Percentiles rank a stretch among this genome's conserved stretches.
Conservation (phyloP, 1,140 invertebrate genomes). For the Drosophila truncata region DNA sequence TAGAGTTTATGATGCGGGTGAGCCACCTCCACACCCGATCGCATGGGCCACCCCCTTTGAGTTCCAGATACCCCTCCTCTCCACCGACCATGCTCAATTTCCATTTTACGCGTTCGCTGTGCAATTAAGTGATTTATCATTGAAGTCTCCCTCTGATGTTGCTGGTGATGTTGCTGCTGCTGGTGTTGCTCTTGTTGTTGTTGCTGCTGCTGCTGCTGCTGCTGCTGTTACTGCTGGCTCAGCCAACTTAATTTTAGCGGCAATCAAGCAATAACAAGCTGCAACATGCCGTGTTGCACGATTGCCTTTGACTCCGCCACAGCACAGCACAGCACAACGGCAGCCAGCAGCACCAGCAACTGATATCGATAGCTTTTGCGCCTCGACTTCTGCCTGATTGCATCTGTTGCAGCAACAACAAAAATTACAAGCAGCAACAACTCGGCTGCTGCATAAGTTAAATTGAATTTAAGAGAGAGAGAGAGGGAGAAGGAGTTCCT, state of each 20-base stretch:
- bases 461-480: conserved; percentile 73
- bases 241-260: conserved; percentile 83
- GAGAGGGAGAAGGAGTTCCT: conserved; percentile 40
- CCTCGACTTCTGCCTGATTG: conserved; percentile 74
- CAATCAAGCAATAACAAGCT: conserved; percentile 84
- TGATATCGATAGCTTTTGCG: conserved; percentile 80
- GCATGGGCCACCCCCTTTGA: conserved; percentile 8
- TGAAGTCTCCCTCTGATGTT: conserved; percentile 67
- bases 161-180: conserved; percentile 38
- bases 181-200: conserved; percentile 17
- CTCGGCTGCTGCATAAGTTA: conserved; percentile 61
- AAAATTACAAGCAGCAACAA: conserved; percentile 59
- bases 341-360: conserved; percentile 54
- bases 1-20: conserved; percentile 77
- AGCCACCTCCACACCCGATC: conserved; percentile 9
- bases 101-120: conserved; percentile 79
- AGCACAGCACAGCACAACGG: conserved; percentile 43
- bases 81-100: conserved; percentile 73
- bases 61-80: neutral
- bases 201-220: conserved; percentile 34
- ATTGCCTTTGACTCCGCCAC: conserved; percentile 78
- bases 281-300: conserved; percentile 82
- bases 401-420: conserved; percentile 79
- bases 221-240: conserved; percentile 55
- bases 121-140: conserved; percentile 84